phyloP scores from a whole-genome alignment of 53 echinoderm and acorn worm genomes.

The Paracentrotus lividus region DNA sequence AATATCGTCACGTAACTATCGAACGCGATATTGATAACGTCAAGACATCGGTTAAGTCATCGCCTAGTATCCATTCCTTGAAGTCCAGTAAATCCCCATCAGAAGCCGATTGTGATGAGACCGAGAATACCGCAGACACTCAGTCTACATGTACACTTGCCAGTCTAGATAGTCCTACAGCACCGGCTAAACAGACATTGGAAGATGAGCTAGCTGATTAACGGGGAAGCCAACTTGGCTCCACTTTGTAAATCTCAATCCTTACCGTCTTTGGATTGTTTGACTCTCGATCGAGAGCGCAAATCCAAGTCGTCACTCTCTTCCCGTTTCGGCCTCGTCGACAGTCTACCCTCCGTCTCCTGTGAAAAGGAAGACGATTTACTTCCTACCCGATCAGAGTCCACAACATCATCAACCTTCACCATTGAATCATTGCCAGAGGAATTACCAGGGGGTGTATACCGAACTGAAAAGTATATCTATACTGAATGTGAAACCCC shows the following conservation, averaged over 20 bases:
- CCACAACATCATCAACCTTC: constrained; percentile 21
- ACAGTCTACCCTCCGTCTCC: too few species aligned
- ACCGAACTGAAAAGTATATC: background rate
- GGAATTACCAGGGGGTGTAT: background rate
- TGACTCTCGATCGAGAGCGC: constrained; percentile 9
- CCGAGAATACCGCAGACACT: background rate
- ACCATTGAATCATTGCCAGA: constrained; percentile 28
- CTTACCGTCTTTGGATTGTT: background rate
- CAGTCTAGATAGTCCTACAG: background rate
- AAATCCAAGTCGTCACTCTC: background rate
- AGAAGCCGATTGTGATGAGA: background rate
- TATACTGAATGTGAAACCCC: background rate
- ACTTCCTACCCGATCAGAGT: background rate
- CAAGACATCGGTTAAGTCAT: background rate
- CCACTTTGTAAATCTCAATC: background rate
- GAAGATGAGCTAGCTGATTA: background rate
- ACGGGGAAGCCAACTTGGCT: background rate
- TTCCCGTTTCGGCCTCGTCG: background rate
- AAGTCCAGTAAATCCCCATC: background rate
- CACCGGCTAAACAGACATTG: background rate
- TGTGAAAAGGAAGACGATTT: background rate
- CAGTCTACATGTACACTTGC: background rate
- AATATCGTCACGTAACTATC: background rate
- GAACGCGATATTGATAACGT: background rate
- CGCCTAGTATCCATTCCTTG: background rate